Evolutionary conservation across 2,888 invertebrate species (phyloP).

Genomic region (Trissolcus japonicus): DNA sequence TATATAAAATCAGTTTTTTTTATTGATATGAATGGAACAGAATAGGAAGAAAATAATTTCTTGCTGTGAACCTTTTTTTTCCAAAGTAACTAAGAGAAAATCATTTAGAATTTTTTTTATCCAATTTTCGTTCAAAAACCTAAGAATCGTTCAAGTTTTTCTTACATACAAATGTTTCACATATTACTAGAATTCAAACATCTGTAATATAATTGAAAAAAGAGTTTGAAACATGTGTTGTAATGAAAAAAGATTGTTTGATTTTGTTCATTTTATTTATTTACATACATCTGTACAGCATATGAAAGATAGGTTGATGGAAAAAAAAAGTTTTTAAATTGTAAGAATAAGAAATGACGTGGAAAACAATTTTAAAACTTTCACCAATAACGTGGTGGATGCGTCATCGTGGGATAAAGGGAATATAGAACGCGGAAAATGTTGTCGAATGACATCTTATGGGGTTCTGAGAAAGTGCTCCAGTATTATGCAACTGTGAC

Average conservation of each 20-base stretch:
- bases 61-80: too few relatives aligned
- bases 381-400: slow-evolving; percentile 20
- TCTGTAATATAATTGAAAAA: not conserved
- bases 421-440: slow-evolving; percentile 37
- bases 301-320: not conserved
- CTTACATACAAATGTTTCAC: not conserved
- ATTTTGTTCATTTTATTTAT: not conserved
- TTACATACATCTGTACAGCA: not conserved
- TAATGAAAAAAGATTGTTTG: not conserved
- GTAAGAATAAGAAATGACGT: slow-evolving; percentile 2
- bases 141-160: not conserved
- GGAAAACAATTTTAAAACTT: slow-evolving; percentile 38
- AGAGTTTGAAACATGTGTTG: too few relatives aligned
- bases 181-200: not conserved
- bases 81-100: too few relatives aligned
- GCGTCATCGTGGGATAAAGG: slow-evolving; percentile 29
- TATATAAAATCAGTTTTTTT: too few relatives aligned
- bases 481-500: slow-evolving; percentile 47
- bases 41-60: too few relatives aligned
- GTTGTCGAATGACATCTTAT: slow-evolving; percentile 17
- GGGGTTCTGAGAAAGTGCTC: slow-evolving; percentile 42
- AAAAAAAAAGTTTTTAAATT: not conserved
- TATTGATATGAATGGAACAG: too few relatives aligned
- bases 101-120: too few relatives aligned
- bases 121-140: too few relatives aligned